A percentile compares a stretch with the other conserved stretches of the same genome.
phyloP scores from a whole-genome alignment of 2,888 invertebrate genomes.

The Magallana nippona region DNA sequence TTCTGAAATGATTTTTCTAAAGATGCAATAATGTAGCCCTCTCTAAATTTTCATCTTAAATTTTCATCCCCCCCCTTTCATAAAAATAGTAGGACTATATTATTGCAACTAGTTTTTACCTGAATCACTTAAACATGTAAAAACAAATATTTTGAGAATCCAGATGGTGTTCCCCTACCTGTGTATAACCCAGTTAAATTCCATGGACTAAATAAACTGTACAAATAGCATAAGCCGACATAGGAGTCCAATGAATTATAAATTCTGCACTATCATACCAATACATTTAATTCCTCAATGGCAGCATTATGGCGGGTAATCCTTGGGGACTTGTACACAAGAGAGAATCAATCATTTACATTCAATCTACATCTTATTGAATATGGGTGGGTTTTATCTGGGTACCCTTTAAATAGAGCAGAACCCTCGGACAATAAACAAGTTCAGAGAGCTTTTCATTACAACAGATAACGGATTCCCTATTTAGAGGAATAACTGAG shows the following conservation, averaged over 20 bases:
- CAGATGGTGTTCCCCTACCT: neutral
- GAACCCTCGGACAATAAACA: neutral
- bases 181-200: neutral
- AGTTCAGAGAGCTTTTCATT: neutral
- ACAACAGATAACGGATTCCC: neutral
- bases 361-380: slow-evolving; percentile 27
- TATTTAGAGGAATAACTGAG: neutral
- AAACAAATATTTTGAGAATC: too few relatives aligned
- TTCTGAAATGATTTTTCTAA: slow-evolving; percentile 54
- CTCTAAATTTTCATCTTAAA: too few relatives aligned
- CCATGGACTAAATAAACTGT: neutral
- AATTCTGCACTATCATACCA: slow-evolving; percentile 12
- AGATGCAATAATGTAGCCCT: too few relatives aligned
- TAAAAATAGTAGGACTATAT: too few relatives aligned
- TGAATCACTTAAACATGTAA: too few relatives aligned
- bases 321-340: neutral
- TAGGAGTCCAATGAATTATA: neutral
- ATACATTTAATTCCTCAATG: slow-evolving; percentile 18
- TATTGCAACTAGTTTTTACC: too few relatives aligned
- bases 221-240: neutral
- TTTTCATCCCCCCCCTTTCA: too few relatives aligned
- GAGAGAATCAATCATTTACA: slow-evolving; percentile 7
- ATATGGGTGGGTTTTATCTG: slow-evolving; percentile 13
- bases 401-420: slow-evolving; percentile 15
- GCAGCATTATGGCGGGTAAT: slow-evolving; percentile 4